phyloP scores from a whole-genome alignment of 2,113 vertebrate species.

The Ariopsis seemanni region DNA sequence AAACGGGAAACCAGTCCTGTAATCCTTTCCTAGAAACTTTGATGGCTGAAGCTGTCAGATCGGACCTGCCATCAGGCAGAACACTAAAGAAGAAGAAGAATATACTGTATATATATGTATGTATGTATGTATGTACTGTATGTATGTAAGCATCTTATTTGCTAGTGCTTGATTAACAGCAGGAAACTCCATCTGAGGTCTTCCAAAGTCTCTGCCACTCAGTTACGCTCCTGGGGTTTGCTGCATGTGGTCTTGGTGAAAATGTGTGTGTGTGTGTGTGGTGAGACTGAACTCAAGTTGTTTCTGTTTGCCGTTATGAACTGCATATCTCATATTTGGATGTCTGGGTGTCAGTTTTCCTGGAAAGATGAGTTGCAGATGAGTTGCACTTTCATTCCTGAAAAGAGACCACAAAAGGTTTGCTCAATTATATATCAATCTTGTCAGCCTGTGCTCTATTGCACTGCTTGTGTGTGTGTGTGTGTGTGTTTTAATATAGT shows the following conservation, averaged over 20 bases:
- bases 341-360: neutral
- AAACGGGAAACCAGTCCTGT: too few species aligned
- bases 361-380: neutral
- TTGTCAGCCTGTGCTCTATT: neutral
- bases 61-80: too few species aligned
- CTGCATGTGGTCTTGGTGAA: neutral
- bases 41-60: too few species aligned
- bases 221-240: neutral
- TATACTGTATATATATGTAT: too few species aligned
- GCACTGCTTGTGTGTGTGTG: neutral
- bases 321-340: neutral
- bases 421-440: neutral
- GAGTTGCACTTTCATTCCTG: neutral
- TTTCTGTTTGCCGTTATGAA: neutral
- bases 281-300: neutral
- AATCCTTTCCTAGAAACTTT: too few species aligned
- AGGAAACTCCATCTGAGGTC: constrained; percentile 17
- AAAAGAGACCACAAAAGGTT: neutral
- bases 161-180: neutral
- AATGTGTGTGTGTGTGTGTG: constrained; percentile 8
- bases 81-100: too few species aligned
- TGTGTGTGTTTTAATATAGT: neutral
- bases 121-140: too few species aligned
- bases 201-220: neutral
- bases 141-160: too few species aligned